Base-by-base conservation (phyloP, 2,797 vertebrate genomes). In the Meriones psammophilus region DNA sequence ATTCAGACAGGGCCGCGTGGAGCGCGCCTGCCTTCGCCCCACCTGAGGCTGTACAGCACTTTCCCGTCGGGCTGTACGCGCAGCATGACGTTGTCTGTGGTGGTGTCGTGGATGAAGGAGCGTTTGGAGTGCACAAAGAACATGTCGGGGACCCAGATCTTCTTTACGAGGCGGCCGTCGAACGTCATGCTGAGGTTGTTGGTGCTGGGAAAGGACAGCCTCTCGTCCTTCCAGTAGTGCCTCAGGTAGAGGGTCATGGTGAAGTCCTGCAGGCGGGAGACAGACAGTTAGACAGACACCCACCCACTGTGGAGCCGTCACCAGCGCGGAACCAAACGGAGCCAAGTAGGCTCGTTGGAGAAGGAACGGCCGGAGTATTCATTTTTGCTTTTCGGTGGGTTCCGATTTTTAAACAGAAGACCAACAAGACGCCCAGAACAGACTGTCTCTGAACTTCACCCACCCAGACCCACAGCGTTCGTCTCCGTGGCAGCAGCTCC, bases 171-270 rank as follows among this genome's bases (percentile, higher is more conserved):
- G 42, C 99, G 99, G 90, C 99, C 99, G 20, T 99, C 99, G 9
- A 99, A 99, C 5, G 99, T 99, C 99, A 99, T 99, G 98, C 99
- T 99, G 97, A 99, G 99, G 98, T 99, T 99, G 98, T 99, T 99
- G 97, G 98, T 99, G 98, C 99, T 99, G 0, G 99, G 99, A 96
- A 99, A 99, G 2, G 99, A 98, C 95, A 99, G 97, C 18, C 99
- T 98, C 98, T 99, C 99, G 0, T 99, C 99, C 97, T 99, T 99
- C 99, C 99, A 99, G 98, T 99, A 99, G 97, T 99, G 99, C 94
- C 99, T 98, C 97, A 99, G 98, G 88, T 99, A 99, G 69, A 99
- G 98, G 0, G 99, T 99, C 99, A 99, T 99, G 36, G 99, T 99
- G 58, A 99, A 99, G 98, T 99, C 99, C 99, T 99, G 98, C 22